Base-by-base conservation (phyloP, 2,888 invertebrate species). In the Agrotis puta region DNA sequence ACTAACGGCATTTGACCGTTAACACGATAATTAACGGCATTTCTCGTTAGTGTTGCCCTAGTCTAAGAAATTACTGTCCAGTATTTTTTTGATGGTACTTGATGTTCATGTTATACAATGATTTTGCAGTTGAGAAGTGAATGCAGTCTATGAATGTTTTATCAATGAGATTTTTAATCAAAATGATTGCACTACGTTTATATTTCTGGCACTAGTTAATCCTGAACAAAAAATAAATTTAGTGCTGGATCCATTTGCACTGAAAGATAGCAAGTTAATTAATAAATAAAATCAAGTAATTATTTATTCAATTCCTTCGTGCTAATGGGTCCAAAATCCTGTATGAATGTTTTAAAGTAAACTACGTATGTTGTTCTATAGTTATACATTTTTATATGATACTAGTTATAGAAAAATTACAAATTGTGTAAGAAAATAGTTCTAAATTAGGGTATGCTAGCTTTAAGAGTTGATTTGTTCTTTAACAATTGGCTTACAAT, bases 381-480 rank as follows among this genome's bases (percentile, higher is more conserved):
- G 72, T 84, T 85, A 84, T 84, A 88, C 70, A 80, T 87, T 87
- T 88, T 87, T 88, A 87, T 82, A 87, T 88, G 82, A 81, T 85
- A 82, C 79, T 87, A 88, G 79, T 79, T 85, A 78, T 77, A 82
- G 57, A 74, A 70, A 39, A 83, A 81, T 81, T 83, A 79, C 83
- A 54, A 53, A 48, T 56, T 71, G 58, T 72, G 68, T 83, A 84
- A 81, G 81, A 66, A 74, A 53, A 72, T 81, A 82, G 75, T 64
- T 79, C 59, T 70, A 76, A 83, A 67, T 59, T 84, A 85, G 74
- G 66, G 69, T 83, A 83, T 64, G 33, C 71, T 87, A 87, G 81
- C 61, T 84, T 79, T 82, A 85, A 86, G 83, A 85, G 80, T 84
- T 84, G 81, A 76, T 82, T 86, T 84, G 73, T 86, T 77, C 77